Evolutionary conservation across 2,113 vertebrate genomes (phyloP), one percentile per base, ranked within the genome.

Genomic region (Spermophilus dauricus): DNA sequence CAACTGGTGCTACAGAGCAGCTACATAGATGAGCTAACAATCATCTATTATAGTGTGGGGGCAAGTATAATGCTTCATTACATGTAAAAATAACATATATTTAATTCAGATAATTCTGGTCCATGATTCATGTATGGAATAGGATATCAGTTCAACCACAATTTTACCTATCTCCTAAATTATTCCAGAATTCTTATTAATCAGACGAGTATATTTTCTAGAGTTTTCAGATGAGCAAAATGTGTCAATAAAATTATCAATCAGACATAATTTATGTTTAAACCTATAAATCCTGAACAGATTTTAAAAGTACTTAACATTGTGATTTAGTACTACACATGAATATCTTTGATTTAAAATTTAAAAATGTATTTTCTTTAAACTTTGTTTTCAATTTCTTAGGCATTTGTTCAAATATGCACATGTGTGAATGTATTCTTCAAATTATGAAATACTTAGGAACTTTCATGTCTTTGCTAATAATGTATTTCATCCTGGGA

Each of bases 151-250:
- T 13, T 4, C 26, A 85, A 30, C 2, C 48, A 42, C 48, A 86
- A 70, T 11, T 45, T 76, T 75, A 96, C 4, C 17, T 8, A 75
- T 32, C 58, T 65, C 22, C 26, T 89, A 45, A 32, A 13, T 87
- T 91, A 37, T 12, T 56, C 8, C 89, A 82, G 39, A 48, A 17
- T 53, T n/a, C 93, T 61, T 95, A 6, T 76, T 73, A 91, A 61
- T 12, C 17, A 84, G 5, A n/a, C 18, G 1, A 1, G 0, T 10
- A 4, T 83, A 72, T 61, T 87, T 86, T 67, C 11, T 72, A 81
- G 10, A 70, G 26, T 63, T 80, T 95, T 94, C 67, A 58, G 28
- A 76, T 95, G n/a, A 90, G 45, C 22, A 63, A 75, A 95, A 92
- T 26, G 3, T 58, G 73, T 65, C 42, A 80, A 63, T 32, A 70